Percentiles rank a stretch among this genome's conserved stretches.
Evolutionary conservation across 2,888 invertebrate species (phyloP).

Genomic region (Litoditis marina): DNA sequence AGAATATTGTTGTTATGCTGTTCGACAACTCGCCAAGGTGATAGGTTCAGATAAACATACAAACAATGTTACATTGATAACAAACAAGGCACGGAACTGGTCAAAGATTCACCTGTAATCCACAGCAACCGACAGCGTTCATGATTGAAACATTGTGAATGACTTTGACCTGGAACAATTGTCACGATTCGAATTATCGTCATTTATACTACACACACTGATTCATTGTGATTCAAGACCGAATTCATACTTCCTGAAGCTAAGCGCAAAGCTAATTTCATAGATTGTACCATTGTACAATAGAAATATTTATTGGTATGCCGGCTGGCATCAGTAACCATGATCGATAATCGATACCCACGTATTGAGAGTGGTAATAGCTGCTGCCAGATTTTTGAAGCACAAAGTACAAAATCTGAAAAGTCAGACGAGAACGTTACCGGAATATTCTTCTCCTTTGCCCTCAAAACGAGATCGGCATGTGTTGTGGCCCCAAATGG

Average conservation of each 20-base stretch:
- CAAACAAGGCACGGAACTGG: no score
- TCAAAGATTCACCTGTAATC: slow-evolving; percentile 70
- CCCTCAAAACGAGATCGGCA: slow-evolving; percentile 86
- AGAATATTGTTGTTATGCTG: no score
- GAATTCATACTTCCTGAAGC: no score
- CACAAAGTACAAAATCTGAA: background rate
- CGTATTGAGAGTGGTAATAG: no score
- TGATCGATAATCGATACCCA: no score
- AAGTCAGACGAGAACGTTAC: slow-evolving; percentile 8
- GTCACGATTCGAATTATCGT: background rate
- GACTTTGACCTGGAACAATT: slow-evolving; percentile 73
- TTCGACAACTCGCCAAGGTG: no score
- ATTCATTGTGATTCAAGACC: background rate
- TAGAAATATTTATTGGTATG: no score
- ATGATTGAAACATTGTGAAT: slow-evolving; percentile 96
- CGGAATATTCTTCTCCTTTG: slow-evolving; percentile 68
- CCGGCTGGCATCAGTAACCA: no score
- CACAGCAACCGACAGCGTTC: slow-evolving; percentile 93
- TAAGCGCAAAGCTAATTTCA: no score
- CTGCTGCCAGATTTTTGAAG: no score
- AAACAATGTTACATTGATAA: no score
- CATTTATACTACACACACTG: background rate
- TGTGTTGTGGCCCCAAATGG: slow-evolving; percentile 97
- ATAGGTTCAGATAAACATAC: background rate
- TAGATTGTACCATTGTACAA: no score